Conservation (phyloP, 1,140 invertebrate species). For the Papilio glaucus region DNA sequence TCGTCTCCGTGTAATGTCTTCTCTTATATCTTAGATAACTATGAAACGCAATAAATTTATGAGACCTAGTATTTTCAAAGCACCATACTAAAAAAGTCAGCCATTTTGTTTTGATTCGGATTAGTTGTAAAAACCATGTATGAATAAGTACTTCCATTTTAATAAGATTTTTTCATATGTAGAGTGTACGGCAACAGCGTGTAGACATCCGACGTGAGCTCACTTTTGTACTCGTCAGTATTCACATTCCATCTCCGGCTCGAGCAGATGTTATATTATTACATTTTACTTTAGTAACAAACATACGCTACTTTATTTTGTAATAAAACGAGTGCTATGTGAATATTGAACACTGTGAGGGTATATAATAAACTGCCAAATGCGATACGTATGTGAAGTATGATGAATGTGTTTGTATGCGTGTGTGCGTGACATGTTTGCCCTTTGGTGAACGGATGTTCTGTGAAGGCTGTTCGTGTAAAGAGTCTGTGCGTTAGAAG, state of each 20-base stretch:
- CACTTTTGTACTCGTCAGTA: slow-evolving; percentile 62
- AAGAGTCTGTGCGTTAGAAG: slow-evolving; percentile 48
- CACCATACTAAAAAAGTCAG: slow-evolving; percentile 73
- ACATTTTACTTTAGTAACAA: slow-evolving; percentile 38
- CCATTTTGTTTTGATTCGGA: slow-evolving; percentile 72
- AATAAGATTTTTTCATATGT: slow-evolving; percentile 77
- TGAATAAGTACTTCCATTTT: slow-evolving; percentile 81
- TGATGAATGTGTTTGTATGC: slow-evolving; percentile 40
- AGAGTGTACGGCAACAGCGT: slow-evolving; percentile 71
- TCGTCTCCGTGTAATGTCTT: slow-evolving; percentile 55
- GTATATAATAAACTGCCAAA: slow-evolving; percentile 79
- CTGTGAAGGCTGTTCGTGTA: slow-evolving; percentile 46
- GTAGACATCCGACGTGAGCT: slow-evolving; percentile 65
- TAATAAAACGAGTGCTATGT: slow-evolving; percentile 60
- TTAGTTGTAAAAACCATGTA: slow-evolving; percentile 73
- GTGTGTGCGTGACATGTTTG: slow-evolving; percentile 43
- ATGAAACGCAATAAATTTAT: slow-evolving; percentile 67
- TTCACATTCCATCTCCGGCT: slow-evolving; percentile 62
- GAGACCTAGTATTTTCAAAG: slow-evolving; percentile 67
- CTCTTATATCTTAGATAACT: slow-evolving; percentile 70
- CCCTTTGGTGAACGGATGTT: slow-evolving; percentile 40
- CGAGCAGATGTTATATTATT: slow-evolving; percentile 37
- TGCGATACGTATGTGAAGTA: slow-evolving; percentile 53
- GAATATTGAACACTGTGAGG: slow-evolving; percentile 69
- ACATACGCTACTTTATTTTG: slow-evolving; percentile 46